phyloP scores from a whole-genome alignment of 1,140 invertebrate genomes.

The Pentalonia nigronervosa region DNA sequence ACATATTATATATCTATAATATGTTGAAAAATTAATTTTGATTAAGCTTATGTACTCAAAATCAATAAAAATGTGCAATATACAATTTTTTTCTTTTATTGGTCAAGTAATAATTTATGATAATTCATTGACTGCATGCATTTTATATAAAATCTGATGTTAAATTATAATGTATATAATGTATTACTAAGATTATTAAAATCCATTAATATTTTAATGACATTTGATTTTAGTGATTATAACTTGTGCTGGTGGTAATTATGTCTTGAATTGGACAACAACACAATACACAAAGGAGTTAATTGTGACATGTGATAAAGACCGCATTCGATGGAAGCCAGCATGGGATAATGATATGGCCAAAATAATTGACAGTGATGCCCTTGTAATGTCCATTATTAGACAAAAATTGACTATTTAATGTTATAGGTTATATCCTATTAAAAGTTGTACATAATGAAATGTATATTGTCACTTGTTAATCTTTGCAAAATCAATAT shows the following conservation, averaged over 20 bases:
- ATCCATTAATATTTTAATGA: neutral
- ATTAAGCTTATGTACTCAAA: neutral
- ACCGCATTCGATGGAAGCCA: constrained; percentile 26
- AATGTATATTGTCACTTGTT: neutral
- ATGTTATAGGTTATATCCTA: neutral
- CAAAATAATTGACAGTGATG: constrained; percentile 11
- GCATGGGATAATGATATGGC: constrained; percentile 41
- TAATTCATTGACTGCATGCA: neutral
- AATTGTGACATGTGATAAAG: constrained; percentile 37
- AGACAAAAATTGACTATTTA: constrained; percentile 39
- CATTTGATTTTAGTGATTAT: constrained; percentile 23
- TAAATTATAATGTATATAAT: neutral
- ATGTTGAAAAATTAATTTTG: neutral
- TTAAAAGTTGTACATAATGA: neutral
- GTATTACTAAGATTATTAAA: neutral
- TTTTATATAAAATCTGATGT: neutral
- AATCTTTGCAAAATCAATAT: neutral
- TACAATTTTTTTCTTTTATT: neutral
- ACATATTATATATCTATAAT: neutral
- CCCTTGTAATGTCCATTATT: constrained; percentile 18
- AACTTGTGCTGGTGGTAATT: constrained; percentile 25
- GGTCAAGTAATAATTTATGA: neutral
- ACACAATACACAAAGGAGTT: neutral
- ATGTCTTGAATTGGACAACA: constrained; percentile 19
- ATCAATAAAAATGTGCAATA: neutral